Conservation (phyloP, 64 coral and sea anemone genomes). For the Stichodactyla mertensii region DNA sequence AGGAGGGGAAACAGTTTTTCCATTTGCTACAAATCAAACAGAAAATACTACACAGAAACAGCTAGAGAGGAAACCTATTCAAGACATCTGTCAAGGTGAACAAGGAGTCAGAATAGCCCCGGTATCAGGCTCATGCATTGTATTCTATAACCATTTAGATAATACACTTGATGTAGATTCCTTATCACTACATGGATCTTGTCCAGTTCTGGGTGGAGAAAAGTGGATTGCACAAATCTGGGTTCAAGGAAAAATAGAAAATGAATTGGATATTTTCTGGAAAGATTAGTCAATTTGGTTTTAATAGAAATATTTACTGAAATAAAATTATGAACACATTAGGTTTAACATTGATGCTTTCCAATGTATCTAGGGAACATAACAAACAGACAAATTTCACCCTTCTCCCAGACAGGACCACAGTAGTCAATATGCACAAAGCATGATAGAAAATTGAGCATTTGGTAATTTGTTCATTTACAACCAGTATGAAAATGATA, state of each 20-base stretch:
- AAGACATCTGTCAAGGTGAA: constrained; percentile 7
- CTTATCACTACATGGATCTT: constrained; percentile 70
- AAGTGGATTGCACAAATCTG: constrained; percentile 85
- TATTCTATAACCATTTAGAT: constrained; percentile 60
- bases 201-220: constrained; percentile 58
- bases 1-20: constrained; percentile 90
- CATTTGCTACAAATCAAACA: constrained; percentile 54
- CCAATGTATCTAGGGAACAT: no score
- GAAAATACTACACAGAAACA: not conserved
- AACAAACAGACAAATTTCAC: no score
- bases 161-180: constrained; percentile 45
- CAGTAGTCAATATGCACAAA: no score
- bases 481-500: no score
- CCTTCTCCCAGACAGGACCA: no score
- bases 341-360: no score
- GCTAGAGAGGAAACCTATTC: constrained; percentile 44
- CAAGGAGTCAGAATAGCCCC: constrained; percentile 51
- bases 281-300: not conserved
- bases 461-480: no score
- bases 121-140: constrained; percentile 40
- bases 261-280: constrained; percentile 3
- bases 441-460: no score
- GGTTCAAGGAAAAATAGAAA: constrained; percentile 57
- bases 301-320: not conserved
- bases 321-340: not conserved